Percentiles rank a stretch among this genome's conserved stretches.
Evolutionary conservation across 92 coral and sea anemone species (phyloP).

Genomic region (Palythoa grandis): DNA sequence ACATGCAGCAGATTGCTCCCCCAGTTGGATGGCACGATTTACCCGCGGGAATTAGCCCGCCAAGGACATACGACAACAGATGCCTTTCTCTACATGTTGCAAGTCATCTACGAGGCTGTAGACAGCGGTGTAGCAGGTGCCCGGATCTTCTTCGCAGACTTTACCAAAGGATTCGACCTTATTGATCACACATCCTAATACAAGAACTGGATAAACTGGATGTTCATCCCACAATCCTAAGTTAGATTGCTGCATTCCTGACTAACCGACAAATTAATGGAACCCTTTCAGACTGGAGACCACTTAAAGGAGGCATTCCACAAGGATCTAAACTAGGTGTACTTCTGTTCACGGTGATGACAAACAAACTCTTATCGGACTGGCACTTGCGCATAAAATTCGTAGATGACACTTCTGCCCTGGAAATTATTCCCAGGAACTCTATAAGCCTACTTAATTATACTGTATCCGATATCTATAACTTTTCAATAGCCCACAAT

Average conservation of each 20-base stretch:
- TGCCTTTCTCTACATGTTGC: slow-evolving; percentile 53
- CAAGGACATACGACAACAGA: slow-evolving; percentile 60
- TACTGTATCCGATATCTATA: slow-evolving; percentile 44
- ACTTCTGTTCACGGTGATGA: background rate
- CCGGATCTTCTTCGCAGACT: slow-evolving; percentile 47
- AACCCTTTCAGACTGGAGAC: background rate
- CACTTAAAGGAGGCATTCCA: background rate
- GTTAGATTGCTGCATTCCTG: too few species aligned
- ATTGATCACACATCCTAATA: slow-evolving; percentile 8
- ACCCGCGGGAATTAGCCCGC: slow-evolving; percentile 47
- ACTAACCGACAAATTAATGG: background rate
- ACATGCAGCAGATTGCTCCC: slow-evolving; percentile 40
- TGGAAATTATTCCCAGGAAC: slow-evolving; percentile 45
- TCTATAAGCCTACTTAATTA: slow-evolving; percentile 43
- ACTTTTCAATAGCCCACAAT: slow-evolving; percentile 41
- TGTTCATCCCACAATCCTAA: background rate
- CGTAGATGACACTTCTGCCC: background rate
- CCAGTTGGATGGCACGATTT: slow-evolving; percentile 53
- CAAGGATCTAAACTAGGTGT: background rate
- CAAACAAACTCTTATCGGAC: background rate
- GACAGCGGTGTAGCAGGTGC: slow-evolving; percentile 57
- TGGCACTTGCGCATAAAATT: background rate
- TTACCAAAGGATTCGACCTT: slow-evolving; percentile 53
- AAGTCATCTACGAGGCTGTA: slow-evolving; percentile 51
- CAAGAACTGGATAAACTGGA: background rate